phyloP scores from a whole-genome alignment of 1,140 invertebrate species.

The Protaetia brevitarsis region DNA sequence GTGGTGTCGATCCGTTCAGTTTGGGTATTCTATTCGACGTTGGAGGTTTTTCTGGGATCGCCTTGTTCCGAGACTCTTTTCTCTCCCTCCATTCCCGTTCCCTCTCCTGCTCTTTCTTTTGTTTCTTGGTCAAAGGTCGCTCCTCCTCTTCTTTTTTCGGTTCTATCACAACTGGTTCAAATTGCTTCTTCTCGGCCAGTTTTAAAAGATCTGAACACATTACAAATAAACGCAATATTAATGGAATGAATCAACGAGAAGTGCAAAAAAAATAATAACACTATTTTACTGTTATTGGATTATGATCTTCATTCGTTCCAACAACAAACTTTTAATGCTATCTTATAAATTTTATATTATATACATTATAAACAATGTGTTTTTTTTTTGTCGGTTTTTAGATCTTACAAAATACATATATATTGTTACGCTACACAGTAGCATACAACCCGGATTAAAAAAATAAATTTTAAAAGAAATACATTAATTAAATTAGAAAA shows the following conservation, averaged over 20 bases:
- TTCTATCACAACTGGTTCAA: constrained; percentile 67
- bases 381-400: too few species aligned
- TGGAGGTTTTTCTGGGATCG: constrained; percentile 33
- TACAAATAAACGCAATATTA: not conserved
- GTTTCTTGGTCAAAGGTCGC: constrained; percentile 73
- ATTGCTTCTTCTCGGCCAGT: constrained; percentile 78
- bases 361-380: too few species aligned
- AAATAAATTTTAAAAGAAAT: too few species aligned
- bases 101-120: constrained; percentile 68
- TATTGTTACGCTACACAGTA: too few species aligned
- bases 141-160: constrained; percentile 63
- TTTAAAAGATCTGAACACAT: constrained; percentile 61
- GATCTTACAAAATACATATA: too few species aligned
- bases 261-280: too few species aligned
- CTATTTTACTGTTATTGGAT: too few species aligned
- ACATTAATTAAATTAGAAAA: too few species aligned
- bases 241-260: not conserved
- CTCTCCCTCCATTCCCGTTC: constrained; percentile 54
- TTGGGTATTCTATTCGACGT: constrained; percentile 51
- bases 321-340: too few species aligned
- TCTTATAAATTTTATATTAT: too few species aligned
- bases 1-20: constrained; percentile 37
- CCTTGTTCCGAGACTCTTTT: constrained; percentile 51
- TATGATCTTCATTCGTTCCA: too few species aligned
- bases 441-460: too few species aligned